Percentiles rank a stretch among this genome's conserved stretches.
phyloP scores from a whole-genome alignment of 2,888 invertebrate species.

The Heliconius charithonia region DNA sequence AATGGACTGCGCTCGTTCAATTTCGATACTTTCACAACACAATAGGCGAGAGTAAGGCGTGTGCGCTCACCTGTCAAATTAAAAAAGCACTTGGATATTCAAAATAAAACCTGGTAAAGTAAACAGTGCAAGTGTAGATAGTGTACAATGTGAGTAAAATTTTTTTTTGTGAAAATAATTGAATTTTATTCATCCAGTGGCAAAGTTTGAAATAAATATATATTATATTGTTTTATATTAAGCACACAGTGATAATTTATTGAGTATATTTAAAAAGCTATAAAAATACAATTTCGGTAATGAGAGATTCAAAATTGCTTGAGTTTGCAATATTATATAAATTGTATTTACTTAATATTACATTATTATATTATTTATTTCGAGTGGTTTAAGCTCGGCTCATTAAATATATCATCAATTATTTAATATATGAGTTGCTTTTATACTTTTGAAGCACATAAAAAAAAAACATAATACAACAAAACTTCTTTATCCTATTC shows the following conservation, averaged over 20 bases:
- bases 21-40: constrained; percentile 82
- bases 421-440: not conserved
- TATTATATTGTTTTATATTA: constrained; percentile 31
- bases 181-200: constrained; percentile 45
- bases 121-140: constrained; percentile 45
- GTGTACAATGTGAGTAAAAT: constrained; percentile 48
- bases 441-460: no score
- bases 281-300: not conserved
- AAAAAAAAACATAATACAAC: no score
- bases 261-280: constrained; percentile 4
- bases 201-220: constrained; percentile 42
- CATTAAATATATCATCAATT: not conserved
- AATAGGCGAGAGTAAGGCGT: constrained; percentile 80
- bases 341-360: not conserved
- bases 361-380: not conserved
- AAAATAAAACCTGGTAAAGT: constrained; percentile 57
- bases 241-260: constrained; percentile 23
- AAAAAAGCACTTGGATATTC: constrained; percentile 80
- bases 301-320: constrained; percentile 1
- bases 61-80: constrained; percentile 82
- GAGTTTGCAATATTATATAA: not conserved
- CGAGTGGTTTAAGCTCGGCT: not conserved
- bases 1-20: constrained; percentile 80
- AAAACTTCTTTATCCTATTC: no score
- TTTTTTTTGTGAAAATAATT: constrained; percentile 50